phyloP scores from a whole-genome alignment of 2,888 invertebrate genomes.

The Ichneumoninae sp. region DNA sequence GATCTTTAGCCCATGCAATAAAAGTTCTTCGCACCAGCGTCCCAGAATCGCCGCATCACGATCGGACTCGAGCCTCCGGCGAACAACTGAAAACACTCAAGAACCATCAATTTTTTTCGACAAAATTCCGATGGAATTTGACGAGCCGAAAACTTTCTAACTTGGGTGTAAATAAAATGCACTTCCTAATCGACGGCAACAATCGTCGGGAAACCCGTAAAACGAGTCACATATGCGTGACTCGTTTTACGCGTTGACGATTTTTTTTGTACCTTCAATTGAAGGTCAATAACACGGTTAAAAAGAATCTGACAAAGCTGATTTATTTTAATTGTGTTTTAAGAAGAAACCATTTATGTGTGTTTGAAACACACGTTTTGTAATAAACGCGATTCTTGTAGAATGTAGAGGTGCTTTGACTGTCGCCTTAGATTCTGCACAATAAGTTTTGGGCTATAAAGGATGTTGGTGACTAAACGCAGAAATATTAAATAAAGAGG shows the following conservation, averaged over 20 bases:
- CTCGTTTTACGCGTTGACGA: neutral
- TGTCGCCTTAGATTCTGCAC: neutral
- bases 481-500: neutral
- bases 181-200: neutral
- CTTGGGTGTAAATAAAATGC: neutral
- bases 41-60: neutral
- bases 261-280: neutral
- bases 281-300: neutral
- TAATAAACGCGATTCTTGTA: neutral
- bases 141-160: neutral
- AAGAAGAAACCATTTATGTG: neutral
- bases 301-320: neutral
- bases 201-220: neutral
- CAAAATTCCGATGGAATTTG: neutral
- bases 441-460: neutral
- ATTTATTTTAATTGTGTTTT: neutral
- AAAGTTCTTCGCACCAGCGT: neutral
- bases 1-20: constrained; percentile 15
- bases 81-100: neutral
- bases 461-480: neutral
- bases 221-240: too few species aligned
- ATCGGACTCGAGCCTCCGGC: neutral
- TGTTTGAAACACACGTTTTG: neutral
- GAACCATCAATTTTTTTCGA: neutral
- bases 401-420: neutral